Base-by-base conservation (phyloP, 2,113 vertebrate species). In the Urocolius indicus region DNA sequence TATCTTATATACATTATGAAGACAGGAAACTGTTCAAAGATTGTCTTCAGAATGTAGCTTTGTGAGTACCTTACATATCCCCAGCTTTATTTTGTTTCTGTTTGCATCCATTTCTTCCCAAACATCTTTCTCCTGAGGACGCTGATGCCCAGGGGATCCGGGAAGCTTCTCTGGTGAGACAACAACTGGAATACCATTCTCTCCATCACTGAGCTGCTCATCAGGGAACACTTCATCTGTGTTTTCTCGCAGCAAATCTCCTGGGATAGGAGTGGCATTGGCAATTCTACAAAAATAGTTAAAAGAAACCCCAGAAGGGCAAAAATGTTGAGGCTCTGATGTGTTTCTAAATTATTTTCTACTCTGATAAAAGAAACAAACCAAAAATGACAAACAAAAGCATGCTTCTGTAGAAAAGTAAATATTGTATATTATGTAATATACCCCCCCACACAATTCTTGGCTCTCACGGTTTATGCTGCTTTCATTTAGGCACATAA, bases 81-180 rank as follows among this genome's bases (percentile, higher is more conserved):
- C 97, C 11, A 98, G 97, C 90, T 98, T 98, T 95, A 99, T 98
- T 91, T 98, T 99, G 94, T 99, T 99, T 27, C 99, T 98, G 95
- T 99, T 99, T 62, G 98, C 98, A 97, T 99, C 99, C 97, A 99
- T 98, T 97, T 99, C 99, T 97, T 99, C 99, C 99, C 99, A 99
- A 79, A 99, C 99, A 38, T 99, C 99, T 61, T 98, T 98, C 97
- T 99, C 99, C 94, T 99, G 99, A 94, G 98, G 97, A 94, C 98
- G 98, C 5, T 96, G 98, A 81, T 98, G 98, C 43, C 98, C 97
- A 13, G 98, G 98, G 71, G 99, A 99, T 41, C 98, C 98, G 14
- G 98, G 98, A 55, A 98, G 87, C 48, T 99, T 99, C 9, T 98
- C 99, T 65, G 97, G 98, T 83, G 97, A 98, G 46, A 97, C 95